Evolutionary conservation across 2,797 vertebrate species (phyloP), one percentile per base, ranked within the genome.

Genomic region (Pteronotus mesoamericanus): DNA sequence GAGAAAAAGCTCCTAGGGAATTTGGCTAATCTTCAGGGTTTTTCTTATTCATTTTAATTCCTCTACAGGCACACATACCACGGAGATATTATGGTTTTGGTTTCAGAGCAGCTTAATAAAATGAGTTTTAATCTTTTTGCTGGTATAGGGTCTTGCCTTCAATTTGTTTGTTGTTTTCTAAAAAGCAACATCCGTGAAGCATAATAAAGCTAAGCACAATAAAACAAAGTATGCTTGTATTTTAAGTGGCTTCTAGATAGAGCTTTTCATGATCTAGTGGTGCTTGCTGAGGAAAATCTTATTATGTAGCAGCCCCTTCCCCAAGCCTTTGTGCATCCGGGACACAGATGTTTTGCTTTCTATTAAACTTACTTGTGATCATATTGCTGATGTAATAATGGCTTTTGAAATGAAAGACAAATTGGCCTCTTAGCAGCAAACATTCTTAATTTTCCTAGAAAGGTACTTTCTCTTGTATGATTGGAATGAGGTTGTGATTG

Each of bases 301-400:
- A 51, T 55, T 78, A 78, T 85, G 14, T 95, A 96, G 84, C 46
- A 74, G 34, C 8, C 68, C 48, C 83, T 95, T 94, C 15, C 37
- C n/a, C 0, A 12, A 83, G 46, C 46, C 55, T 87, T 80, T 46
- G 34, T 86, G 29, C 66, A 59, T 96, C 32, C 42, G 79, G 44
- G 37, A 90, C 85, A 86, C 44, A 97, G 37, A 86, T 92, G 83
- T 94, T 97, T 97, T 94, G 21, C 78, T 95, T 91, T 95, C 94
- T 86, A 96, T 96, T 96, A 96, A 93, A 86, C 92, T 97, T 96
- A 85, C 24, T 96, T 97, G 88, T 61, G 69, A 94, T 96, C 84
- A 11, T 93, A 90, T 59, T 94, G 59, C 64, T 96, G 7, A 89
- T 92, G 24, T 66, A 84, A 80, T 94, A 96, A 85, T 96, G 94